Conservation (phyloP, 2,888 invertebrate genomes). For the Drosophila multiciliata region DNA sequence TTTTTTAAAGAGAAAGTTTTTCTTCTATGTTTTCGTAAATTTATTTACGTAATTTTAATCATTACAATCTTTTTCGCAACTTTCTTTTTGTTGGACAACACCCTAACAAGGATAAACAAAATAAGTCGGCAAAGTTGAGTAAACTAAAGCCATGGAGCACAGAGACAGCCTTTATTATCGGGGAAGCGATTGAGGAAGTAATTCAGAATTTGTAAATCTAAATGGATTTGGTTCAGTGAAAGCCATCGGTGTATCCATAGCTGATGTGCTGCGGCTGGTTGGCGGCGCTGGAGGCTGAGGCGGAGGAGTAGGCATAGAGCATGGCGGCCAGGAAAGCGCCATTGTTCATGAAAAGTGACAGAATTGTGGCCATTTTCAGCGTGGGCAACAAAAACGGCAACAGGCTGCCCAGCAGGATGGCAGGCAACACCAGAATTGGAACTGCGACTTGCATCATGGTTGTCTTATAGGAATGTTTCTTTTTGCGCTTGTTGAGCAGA, state of each 20-base stretch:
- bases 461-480: slow-evolving; percentile 72
- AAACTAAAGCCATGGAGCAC: slow-evolving; percentile 30
- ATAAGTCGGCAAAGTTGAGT: slow-evolving; percentile 1
- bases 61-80: not conserved
- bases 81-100: not conserved
- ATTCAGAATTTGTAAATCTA: slow-evolving; percentile 2
- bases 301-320: slow-evolving; percentile 77
- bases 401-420: slow-evolving; percentile 88
- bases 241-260: slow-evolving; percentile 69
- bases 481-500: slow-evolving; percentile 61
- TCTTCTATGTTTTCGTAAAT: not conserved
- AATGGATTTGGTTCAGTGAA: slow-evolving; percentile 52
- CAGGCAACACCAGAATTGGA: slow-evolving; percentile 88
- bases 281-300: slow-evolving; percentile 64
- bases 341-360: slow-evolving; percentile 88
- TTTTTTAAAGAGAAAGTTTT: no score
- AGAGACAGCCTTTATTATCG: slow-evolving; percentile 66
- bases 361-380: slow-evolving; percentile 88
- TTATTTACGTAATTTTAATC: not conserved
- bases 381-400: slow-evolving; percentile 89
- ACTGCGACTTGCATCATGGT: slow-evolving; percentile 85
- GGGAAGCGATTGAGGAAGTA: slow-evolving; percentile 1
- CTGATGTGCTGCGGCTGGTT: slow-evolving; percentile 82
- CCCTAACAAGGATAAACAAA: not conserved
- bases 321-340: slow-evolving; percentile 88